Base-by-base conservation (phyloP, 2,113 vertebrate genomes). In the Upupa epops region DNA sequence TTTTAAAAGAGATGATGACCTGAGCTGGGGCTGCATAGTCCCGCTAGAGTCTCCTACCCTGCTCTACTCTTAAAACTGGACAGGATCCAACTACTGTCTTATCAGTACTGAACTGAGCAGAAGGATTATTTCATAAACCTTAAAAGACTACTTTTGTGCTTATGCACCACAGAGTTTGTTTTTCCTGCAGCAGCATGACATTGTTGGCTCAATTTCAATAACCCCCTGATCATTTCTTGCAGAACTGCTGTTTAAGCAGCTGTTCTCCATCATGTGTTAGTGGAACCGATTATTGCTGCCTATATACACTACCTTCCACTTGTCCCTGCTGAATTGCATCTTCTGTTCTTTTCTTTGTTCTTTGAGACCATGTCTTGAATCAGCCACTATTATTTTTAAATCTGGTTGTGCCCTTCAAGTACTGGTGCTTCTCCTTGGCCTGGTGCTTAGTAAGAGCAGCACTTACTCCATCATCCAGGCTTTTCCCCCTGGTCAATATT, bases 231-330 rank as follows among this genome's bases (percentile, higher is more conserved):
- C 22, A 81, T 49, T 86, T 94, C 58, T 94, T 96, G 91, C 69
- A 93, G 80, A 94, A 78, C 40, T 78, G 73, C 69, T 90, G n/a
- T 93, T 96, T 90, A 88, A 92, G 73, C 91, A 95, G 80, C 91
- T 92, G 80, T 88, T 96, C 58, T 61, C 49, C 73, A 45, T 84
- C 77, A 92, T 28, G 70, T 88, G 83, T 49, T 87, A 37, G 19
- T 75, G 76, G 77, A 86, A 80, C 37, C 0, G 0, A 86, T 88
- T 86, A 64, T 79, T 92, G 91, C 75, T 94, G 66, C 68, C 70
- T 86, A 52, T 25, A 56, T 58, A 37, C 32, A 46, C 31, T 46
- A 45, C 60, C 37, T 94, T 93, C 73, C 21, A 40, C 65, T 95
- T 74, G 60, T n/a, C 52, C 34, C 48, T 37, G 59, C 26, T 64